These are phyloP conservation scores for Cistogaster globosa DNA, from an alignment of 2,888 invertebrate species.

Conservation along the genomic window DNA sequence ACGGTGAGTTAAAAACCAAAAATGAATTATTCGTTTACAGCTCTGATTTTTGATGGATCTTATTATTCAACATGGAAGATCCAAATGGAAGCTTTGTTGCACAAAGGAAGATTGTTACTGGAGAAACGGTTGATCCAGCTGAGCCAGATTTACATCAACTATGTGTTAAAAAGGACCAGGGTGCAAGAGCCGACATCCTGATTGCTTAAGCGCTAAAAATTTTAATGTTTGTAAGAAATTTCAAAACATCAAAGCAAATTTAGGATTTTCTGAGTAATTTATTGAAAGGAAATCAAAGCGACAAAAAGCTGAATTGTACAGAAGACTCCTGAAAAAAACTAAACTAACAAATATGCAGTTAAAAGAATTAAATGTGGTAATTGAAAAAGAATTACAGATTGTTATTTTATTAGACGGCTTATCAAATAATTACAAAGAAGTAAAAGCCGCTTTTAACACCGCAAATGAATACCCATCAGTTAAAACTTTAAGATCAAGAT, in stretches of 20 bases:
- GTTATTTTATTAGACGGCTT: not conserved
- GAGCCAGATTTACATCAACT: not conserved
- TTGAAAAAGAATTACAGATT: constrained; percentile 9
- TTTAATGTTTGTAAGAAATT: constrained; percentile 26
- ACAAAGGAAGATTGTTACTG: not conserved
- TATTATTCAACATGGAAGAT: constrained; percentile 33
- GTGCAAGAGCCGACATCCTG: constrained; percentile 23
- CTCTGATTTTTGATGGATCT: constrained; percentile 21
- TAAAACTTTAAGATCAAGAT: too few species aligned
- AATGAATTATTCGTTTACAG: too few species aligned
- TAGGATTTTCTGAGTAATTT: not conserved
- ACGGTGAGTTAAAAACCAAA: too few species aligned
- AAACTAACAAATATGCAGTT: constrained; percentile 5
- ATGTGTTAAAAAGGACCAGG: constrained; percentile 16
- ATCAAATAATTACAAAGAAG: not conserved
- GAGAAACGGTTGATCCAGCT: not conserved
- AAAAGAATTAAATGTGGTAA: constrained; percentile 5
- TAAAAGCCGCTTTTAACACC: too few species aligned
- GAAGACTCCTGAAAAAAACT: constrained; percentile 12
- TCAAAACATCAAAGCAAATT: constrained; percentile 10
- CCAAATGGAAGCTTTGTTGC: constrained; percentile 9
- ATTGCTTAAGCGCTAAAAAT: constrained; percentile 3
- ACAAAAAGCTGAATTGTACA: constrained; percentile 13
- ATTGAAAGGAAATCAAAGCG: not conserved
- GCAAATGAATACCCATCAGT: too few species aligned